phyloP scores from a whole-genome alignment of 2,888 invertebrate species.

The Linnaemya vulpina region DNA sequence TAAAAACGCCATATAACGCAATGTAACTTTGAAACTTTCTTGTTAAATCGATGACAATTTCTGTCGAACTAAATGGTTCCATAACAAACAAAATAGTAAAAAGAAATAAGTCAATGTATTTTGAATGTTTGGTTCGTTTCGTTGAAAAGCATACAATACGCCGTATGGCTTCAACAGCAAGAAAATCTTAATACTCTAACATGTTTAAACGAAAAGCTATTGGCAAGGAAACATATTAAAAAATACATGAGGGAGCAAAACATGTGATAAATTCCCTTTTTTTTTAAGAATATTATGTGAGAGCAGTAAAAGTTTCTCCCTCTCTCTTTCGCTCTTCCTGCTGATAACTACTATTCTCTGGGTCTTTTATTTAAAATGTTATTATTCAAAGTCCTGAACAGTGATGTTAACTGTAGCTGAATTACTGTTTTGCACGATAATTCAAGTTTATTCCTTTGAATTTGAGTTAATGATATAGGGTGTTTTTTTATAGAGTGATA shows the following conservation, averaged over 20 bases:
- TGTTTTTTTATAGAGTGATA: too few relatives aligned
- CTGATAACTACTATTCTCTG: too few relatives aligned
- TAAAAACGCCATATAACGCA: not conserved
- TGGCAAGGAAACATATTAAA: not conserved
- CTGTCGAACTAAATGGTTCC: conserved; percentile 55
- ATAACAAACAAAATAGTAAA: conserved; percentile 15
- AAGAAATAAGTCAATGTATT: conserved; percentile 35
- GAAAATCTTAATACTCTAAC: not conserved
- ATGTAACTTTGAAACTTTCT: conserved; percentile 40
- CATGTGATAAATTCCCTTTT: conserved; percentile 64
- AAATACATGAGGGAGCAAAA: conserved; percentile 31
- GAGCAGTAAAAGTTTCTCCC: conserved; percentile 4
- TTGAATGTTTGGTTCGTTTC: conserved; percentile 7
- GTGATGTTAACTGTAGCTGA: not conserved
- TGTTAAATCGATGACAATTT: conserved; percentile 68
- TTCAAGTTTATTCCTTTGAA: too few relatives aligned
- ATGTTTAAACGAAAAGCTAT: conserved; percentile 18
- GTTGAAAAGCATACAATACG: conserved; percentile 43
- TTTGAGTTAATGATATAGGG: too few relatives aligned
- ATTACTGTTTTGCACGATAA: too few relatives aligned
- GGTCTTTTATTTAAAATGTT: not conserved
- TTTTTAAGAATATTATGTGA: conserved; percentile 8
- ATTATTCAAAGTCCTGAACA: not conserved
- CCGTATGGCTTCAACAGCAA: conserved; percentile 19
- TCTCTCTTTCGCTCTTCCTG: not conserved